phyloP scores from a whole-genome alignment of 2,797 vertebrate genomes.

The Amniataba percoides region DNA sequence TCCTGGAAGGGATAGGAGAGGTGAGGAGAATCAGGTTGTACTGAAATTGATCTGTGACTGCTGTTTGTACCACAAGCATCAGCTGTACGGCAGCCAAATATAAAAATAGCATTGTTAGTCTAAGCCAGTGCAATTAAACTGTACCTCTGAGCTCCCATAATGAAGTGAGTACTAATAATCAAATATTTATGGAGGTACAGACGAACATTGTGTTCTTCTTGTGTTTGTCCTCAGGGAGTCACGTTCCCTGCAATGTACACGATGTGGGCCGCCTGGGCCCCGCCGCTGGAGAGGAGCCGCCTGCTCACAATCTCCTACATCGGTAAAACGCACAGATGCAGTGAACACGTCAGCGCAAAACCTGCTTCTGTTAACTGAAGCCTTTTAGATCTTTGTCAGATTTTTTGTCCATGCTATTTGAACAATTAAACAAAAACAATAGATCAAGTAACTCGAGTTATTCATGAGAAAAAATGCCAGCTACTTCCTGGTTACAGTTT shows the following conservation, averaged over 20 bases:
- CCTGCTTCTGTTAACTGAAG: not conserved
- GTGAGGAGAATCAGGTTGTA: slow-evolving; percentile 73
- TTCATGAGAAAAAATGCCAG: not conserved
- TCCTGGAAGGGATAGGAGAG: slow-evolving; percentile 95
- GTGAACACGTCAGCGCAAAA: fast-evolving
- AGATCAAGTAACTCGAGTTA: not conserved
- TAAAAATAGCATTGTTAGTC: not conserved
- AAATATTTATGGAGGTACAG: not conserved
- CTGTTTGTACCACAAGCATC: not conserved
- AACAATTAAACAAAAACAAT: not conserved
- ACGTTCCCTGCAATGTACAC: slow-evolving; percentile 97
- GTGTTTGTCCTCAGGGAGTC: slow-evolving; percentile 88
- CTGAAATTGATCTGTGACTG: not conserved
- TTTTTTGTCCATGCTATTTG: not conserved
- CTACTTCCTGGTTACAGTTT: not conserved
- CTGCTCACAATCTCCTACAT: slow-evolving; percentile 96
- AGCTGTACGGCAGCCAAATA: not conserved
- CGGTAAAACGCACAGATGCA: slow-evolving; percentile 82
- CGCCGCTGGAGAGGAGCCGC: slow-evolving; percentile 95
- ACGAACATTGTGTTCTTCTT: slow-evolving; percentile 6
- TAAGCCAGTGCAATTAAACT: not conserved
- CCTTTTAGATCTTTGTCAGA: not conserved
- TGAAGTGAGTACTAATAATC: not conserved
- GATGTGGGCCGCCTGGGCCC: slow-evolving; percentile 98
- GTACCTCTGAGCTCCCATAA: not conserved